Evolutionary conservation across 2,113 vertebrate genomes (phyloP).

Genomic region (Saccopteryx bilineata): DNA sequence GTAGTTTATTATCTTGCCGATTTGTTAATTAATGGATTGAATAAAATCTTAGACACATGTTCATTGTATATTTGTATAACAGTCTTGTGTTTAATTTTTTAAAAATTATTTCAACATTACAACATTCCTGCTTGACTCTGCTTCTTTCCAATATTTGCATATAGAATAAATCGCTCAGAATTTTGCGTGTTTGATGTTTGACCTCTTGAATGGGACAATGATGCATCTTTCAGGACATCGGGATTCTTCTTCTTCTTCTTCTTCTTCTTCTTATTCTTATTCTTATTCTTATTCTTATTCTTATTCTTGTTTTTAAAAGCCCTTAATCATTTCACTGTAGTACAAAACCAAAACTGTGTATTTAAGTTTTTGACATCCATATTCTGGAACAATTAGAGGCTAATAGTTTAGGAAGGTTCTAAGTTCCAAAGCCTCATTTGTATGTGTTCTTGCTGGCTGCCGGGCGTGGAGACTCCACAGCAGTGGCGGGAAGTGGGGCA

Average conservation of each 20-base stretch:
- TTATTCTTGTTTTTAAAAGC: neutral
- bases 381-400: neutral
- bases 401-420: neutral
- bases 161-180: neutral
- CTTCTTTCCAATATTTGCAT: neutral
- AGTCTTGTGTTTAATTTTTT: neutral
- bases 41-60: neutral
- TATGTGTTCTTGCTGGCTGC: neutral
- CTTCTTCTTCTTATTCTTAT: too few species aligned
- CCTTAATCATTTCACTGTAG: neutral
- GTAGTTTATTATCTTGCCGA: neutral
- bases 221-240: neutral
- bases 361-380: neutral
- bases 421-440: neutral
- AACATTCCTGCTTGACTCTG: neutral
- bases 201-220: neutral
- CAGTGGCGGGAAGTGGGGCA: neutral
- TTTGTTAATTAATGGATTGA: neutral
- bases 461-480: neutral
- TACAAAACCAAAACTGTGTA: neutral
- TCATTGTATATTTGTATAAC: neutral
- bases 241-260: neutral
- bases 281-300: too few species aligned
- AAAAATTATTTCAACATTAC: neutral
- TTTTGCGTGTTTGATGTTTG: neutral